Conservation (phyloP, 2,888 invertebrate genomes). For the Agrotis exclamationis region DNA sequence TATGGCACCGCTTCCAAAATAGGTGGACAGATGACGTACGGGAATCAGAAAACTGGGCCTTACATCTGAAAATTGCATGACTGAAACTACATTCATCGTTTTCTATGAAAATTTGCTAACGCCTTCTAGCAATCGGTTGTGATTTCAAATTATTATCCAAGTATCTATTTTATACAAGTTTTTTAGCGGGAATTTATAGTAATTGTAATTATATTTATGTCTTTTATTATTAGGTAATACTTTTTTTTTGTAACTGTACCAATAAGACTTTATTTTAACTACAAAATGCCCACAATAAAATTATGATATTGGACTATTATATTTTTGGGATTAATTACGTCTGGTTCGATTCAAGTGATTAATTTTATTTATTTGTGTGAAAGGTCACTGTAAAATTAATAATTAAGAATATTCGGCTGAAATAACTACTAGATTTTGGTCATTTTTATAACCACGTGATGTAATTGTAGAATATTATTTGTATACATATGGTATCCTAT, state of each 20-base stretch:
- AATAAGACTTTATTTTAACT: not conserved
- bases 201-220: slow-evolving; percentile 24
- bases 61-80: no score
- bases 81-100: no score
- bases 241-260: slow-evolving; percentile 13
- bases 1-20: not conserved
- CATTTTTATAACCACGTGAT: slow-evolving; percentile 22
- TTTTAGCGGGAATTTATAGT: slow-evolving; percentile 8
- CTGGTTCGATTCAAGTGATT: slow-evolving; percentile 27
- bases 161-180: slow-evolving; percentile 3
- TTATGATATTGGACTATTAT: slow-evolving; percentile 14
- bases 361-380: slow-evolving; percentile 24
- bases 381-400: slow-evolving; percentile 8
- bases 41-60: no score
- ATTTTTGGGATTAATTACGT: slow-evolving; percentile 16
- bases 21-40: no score
- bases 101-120: slow-evolving; percentile 1
- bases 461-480: slow-evolving; percentile 32
- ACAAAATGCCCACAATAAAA: slow-evolving; percentile 1
- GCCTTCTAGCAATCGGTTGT: slow-evolving; percentile 35
- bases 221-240: slow-evolving; percentile 1
- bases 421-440: slow-evolving; percentile 31
- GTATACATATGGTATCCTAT: slow-evolving; percentile 15
- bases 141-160: slow-evolving; percentile 35
- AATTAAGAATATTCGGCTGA: slow-evolving; percentile 12